Percentiles rank a stretch among this genome's conserved stretches.
Conservation (phyloP, 1,140 invertebrate species). For the Sogatella furcifera region DNA sequence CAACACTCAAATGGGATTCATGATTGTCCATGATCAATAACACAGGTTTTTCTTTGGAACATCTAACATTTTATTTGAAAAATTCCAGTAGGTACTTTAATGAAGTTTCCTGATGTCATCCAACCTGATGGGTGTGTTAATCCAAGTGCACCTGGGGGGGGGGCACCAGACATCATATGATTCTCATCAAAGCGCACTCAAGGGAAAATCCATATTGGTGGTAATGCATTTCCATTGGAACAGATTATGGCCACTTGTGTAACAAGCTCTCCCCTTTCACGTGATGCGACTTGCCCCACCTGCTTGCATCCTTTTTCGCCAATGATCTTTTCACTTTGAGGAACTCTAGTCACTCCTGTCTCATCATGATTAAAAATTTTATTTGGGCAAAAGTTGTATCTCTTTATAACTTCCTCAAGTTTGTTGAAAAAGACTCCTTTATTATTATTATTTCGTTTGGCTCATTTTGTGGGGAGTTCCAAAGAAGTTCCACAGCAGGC, state of each 20-base stretch:
- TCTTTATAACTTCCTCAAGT: slow-evolving; percentile 14
- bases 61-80: background rate
- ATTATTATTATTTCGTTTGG: too few relatives aligned
- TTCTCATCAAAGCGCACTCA: slow-evolving; percentile 21
- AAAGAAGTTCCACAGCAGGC: too few relatives aligned
- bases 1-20: background rate
- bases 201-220: slow-evolving; percentile 29
- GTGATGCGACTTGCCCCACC: slow-evolving; percentile 32
- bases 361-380: slow-evolving; percentile 33
- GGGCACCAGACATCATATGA: slow-evolving; percentile 24
- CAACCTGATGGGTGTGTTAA: background rate
- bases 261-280: slow-evolving; percentile 34
- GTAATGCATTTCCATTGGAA: slow-evolving; percentile 25
- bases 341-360: slow-evolving; percentile 34
- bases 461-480: too few relatives aligned
- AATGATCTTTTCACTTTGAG: slow-evolving; percentile 26
- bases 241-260: slow-evolving; percentile 26
- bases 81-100: background rate
- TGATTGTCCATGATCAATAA: background rate
- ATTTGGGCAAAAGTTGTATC: background rate
- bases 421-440: slow-evolving; percentile 25
- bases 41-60: background rate
- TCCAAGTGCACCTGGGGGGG: slow-evolving; percentile 19
- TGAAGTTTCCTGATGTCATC: background rate
- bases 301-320: slow-evolving; percentile 32